Evolutionary conservation across 2,888 invertebrate species (phyloP), one percentile per base, ranked within the genome.

Genomic region (Alloplasta piceator): DNA sequence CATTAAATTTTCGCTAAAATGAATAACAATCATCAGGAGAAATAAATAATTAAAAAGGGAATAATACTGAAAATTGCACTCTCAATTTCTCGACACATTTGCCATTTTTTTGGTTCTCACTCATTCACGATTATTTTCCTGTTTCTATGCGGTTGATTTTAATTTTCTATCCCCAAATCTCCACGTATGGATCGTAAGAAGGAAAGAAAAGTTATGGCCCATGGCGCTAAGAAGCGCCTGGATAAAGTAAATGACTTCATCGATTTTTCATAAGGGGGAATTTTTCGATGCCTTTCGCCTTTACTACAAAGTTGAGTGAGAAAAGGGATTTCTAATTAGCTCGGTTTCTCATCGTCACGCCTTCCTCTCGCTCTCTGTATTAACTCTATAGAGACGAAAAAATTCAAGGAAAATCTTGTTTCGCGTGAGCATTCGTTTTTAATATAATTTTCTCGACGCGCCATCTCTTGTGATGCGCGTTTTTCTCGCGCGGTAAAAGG

Each of bases 311-410:
- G 38, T 2, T 9, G 46, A 14, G n/a, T 9, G 14, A n/a, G 7
- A 48, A 10, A 71, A 16, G 12, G 48, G 26, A 76, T 72, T 76
- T 67, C 48, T 50, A 72, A 80, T 80, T 76, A 76, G n/a, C 67
- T 38, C 63, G 55, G 55, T 68, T 75, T 60, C 55, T 71, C 64
- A 66, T 80, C 64, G 43, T 56, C 43, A 43, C 63, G 70, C 70
- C 26, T 61, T 73, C 41, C 41, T n/a, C 71, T 26, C 64, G 41
- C 43, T 12, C 14, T 26, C 26, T 26, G 26, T 26, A 26, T 26
- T 26, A 26, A 26, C 26, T 26, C 26, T 26, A 2, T 12, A 16
- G 5, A 52, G 12, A 6, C 5, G 12, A 52, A 71, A 14, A 71
- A 39, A 48, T 56, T 14, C 63, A 68, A 26, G 26, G 52, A 75